These are phyloP conservation scores for Galeopsomyia nigrocyanea DNA, from an alignment of 2,888 invertebrate species.

Conservation along the genomic window DNA sequence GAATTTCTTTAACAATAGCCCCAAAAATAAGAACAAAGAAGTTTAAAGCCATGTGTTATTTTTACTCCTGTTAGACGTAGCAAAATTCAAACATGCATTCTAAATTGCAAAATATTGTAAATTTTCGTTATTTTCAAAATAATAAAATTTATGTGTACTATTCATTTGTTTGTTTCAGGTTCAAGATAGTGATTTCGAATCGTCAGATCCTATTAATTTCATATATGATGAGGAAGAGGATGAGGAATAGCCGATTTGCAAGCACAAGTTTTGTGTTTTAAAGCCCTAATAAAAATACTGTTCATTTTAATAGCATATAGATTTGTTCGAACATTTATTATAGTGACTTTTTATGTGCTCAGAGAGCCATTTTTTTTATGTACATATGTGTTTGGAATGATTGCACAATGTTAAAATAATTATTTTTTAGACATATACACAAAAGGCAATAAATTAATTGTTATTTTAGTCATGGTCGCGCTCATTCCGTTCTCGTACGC, in stretches of 20 bases:
- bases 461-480: conserved; percentile 43
- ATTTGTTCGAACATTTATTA: conserved; percentile 46
- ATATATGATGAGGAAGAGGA: conserved; percentile 54
- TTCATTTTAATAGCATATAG: conserved; percentile 19
- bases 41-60: not conserved
- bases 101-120: conserved; percentile 18
- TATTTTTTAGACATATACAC: conserved; percentile 42
- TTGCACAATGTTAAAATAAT: conserved; percentile 48
- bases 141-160: not conserved
- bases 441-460: conserved; percentile 43
- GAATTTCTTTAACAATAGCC: not conserved
- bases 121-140: not conserved
- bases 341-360: conserved; percentile 35
- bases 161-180: conserved; percentile 60
- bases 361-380: conserved; percentile 44
- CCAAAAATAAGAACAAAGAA: conserved; percentile 8
- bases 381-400: conserved; percentile 48
- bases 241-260: conserved; percentile 41
- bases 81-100: conserved; percentile 1
- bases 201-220: conserved; percentile 54
- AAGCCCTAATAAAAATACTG: conserved; percentile 35
- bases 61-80: not conserved
- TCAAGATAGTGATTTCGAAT: conserved; percentile 54
- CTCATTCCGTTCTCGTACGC: conserved; percentile 52
- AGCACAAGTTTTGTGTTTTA: conserved; percentile 38